Base-by-base conservation (phyloP, 1,140 invertebrate species). In the Radopholus similis region DNA sequence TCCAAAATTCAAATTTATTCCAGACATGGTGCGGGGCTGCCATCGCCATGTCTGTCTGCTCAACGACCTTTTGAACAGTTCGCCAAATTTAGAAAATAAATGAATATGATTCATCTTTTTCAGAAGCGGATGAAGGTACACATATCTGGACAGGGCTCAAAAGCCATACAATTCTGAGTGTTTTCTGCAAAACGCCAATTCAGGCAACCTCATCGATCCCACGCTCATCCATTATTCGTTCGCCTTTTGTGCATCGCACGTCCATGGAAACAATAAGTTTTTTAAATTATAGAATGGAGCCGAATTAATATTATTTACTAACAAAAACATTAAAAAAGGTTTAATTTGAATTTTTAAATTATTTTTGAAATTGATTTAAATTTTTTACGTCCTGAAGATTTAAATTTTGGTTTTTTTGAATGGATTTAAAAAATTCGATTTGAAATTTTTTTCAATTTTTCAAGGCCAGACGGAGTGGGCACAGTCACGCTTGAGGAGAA, bases 181-280 rank as follows among this genome's bases (percentile, higher is more conserved):
- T n/a, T n/a, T n/a, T n/a, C n/a, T n/a, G n/a, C n/a, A n/a, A n/a
- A n/a, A n/a, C n/a, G n/a, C n/a, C n/a, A n/a, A n/a, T n/a, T n/a
- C n/a, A n/a, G n/a, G 91, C 58, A 86, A 91, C 66, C 92, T 96
- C 86, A 95, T 99, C 65, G 95, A 99, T 85, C 95, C 95, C 0
- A 97, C 93, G 1, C 86, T 98, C 44, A 95, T 98, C 80, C 95
- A 98, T 85, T 98, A 92, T 84, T 95, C 92, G 75, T 98, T 97
- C 86, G 94, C 94, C 26, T 98, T 97, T 85, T 98, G 95, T 85
- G 94, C 94, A 5, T 95, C 91, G 77, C 95, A 98, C 85, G 95
- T 98, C 9, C 92, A 96, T 83, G 95, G 95, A 70, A 72, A 75
- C 32, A 49, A 47, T 30, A n/a, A 30, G 38, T 13, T 21, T 47